Evolutionary conservation across 2,113 vertebrate genomes (phyloP).

Genomic region (Protobothrops flavoviridis): DNA sequence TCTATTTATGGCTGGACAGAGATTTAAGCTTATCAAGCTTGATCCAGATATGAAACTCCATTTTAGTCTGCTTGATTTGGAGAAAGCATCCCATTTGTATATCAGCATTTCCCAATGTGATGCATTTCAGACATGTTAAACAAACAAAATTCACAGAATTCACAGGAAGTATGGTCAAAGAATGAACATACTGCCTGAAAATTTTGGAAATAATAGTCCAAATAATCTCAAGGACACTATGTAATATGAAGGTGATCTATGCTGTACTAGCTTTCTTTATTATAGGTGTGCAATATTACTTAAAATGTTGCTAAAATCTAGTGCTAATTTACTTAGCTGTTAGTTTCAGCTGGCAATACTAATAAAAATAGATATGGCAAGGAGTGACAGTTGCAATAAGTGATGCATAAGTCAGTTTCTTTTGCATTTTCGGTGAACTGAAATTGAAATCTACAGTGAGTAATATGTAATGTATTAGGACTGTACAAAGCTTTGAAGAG

Average conservation of each 20-base stretch:
- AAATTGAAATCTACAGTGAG: background rate
- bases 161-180: background rate
- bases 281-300: background rate
- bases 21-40: background rate
- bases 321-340: background rate
- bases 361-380: background rate
- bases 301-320: background rate
- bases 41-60: background rate
- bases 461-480: background rate
- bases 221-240: background rate
- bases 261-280: background rate
- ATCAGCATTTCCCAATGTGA: background rate
- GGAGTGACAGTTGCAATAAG: conserved; percentile 49
- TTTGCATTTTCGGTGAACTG: background rate
- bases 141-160: background rate
- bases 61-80: background rate
- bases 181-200: background rate
- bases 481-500: background rate
- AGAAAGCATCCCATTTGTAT: background rate
- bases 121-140: background rate
- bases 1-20: background rate
- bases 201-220: background rate
- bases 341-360: background rate
- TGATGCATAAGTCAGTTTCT: background rate
- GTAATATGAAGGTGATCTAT: background rate